Evolutionary conservation across 2,888 invertebrate genomes (phyloP).

Genomic region (Diloba caeruleocephala): DNA sequence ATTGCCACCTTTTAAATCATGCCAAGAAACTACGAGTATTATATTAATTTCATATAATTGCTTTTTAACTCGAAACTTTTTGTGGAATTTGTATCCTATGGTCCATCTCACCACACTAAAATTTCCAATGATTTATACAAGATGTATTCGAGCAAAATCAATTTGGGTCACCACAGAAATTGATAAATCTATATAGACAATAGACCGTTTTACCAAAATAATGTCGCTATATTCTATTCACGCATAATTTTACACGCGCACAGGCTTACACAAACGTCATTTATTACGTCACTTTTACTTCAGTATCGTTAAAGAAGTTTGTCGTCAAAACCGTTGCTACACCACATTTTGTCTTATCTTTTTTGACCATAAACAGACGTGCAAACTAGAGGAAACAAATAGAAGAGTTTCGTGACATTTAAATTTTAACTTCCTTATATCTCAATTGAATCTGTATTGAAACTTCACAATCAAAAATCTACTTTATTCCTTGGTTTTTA

Average conservation of each 20-base stretch:
- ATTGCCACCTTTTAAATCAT: no score
- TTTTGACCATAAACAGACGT: slow-evolving; percentile 9
- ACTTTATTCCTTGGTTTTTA: accelerated
- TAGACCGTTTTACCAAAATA: no score
- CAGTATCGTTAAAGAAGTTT: background rate
- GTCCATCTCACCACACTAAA: no score
- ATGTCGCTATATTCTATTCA: background rate
- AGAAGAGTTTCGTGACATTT: slow-evolving; percentile 38
- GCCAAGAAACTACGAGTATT: no score
- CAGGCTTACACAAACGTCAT: background rate
- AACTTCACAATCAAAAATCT: background rate
- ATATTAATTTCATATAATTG: no score
- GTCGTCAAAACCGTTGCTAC: background rate
- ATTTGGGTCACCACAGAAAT: no score
- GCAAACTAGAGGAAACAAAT: slow-evolving; percentile 37
- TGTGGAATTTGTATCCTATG: no score
- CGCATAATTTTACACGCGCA: background rate
- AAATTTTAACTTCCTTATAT: slow-evolving; percentile 49
- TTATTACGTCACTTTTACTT: slow-evolving; percentile 14
- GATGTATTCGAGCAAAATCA: no score
- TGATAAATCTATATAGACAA: no score
- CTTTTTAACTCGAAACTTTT: no score
- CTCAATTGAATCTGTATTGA: slow-evolving; percentile 31
- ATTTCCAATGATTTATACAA: no score
- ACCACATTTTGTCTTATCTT: slow-evolving; percentile 10